Percentiles rank a stretch among this genome's conserved stretches.
phyloP scores from a whole-genome alignment of 2,888 invertebrate species.

The Rhaphigaster nebulosa region DNA sequence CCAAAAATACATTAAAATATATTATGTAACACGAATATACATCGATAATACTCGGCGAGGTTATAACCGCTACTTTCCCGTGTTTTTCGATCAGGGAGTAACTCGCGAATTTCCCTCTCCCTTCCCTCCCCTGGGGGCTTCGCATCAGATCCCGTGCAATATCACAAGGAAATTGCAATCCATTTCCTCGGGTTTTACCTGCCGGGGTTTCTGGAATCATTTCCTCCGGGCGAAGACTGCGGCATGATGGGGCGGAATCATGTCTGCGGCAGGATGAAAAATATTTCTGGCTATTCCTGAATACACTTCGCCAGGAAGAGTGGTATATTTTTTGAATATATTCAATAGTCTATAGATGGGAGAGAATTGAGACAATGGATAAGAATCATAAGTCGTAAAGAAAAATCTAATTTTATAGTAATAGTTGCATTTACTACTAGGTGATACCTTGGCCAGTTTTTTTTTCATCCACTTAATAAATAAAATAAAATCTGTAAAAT shows the following conservation, averaged over 20 bases:
- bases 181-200: background rate
- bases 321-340: background rate
- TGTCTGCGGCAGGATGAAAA: background rate
- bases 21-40: no score
- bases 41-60: background rate
- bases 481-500: no score
- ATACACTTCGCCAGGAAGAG: background rate
- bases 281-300: background rate
- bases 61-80: background rate
- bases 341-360: no score
- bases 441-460: no score
- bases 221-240: background rate
- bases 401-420: no score
- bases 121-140: background rate
- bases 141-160: background rate
- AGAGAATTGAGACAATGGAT: no score
- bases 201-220: background rate
- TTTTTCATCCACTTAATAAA: no score
- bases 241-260: background rate
- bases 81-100: background rate
- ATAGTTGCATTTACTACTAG: no score
- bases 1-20: no score
- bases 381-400: no score
- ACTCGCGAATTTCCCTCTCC: background rate
- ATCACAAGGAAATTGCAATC: slow-evolving; percentile 21